Conservation (phyloP, 1,140 invertebrate genomes). For the Panonychus citri region DNA sequence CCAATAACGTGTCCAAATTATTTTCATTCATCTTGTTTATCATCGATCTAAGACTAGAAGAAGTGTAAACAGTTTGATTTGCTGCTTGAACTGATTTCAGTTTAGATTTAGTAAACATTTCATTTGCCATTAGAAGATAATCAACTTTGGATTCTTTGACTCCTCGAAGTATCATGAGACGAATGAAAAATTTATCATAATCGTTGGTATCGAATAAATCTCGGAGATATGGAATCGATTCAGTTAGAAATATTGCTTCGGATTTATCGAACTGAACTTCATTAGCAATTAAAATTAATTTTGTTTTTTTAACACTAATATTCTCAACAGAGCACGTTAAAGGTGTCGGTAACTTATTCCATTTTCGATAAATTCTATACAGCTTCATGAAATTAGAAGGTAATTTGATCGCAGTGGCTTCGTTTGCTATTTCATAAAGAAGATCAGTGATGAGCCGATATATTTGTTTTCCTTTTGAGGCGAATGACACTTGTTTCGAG, state of each 20-base stretch:
- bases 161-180: constrained; percentile 5
- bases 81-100: not conserved
- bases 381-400: constrained; percentile 1
- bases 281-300: constrained; percentile 3
- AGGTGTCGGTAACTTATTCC: not conserved
- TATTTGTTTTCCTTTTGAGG: not conserved
- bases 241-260: constrained; percentile 4
- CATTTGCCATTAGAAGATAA: not conserved
- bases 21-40: not conserved
- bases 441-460: constrained; percentile 1
- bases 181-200: constrained; percentile 4
- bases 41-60: not conserved
- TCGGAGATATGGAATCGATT: not conserved
- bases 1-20: not conserved
- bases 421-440: not conserved
- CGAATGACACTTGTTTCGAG: not conserved
- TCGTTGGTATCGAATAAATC: not conserved
- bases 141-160: constrained; percentile 5
- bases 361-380: constrained; percentile 6
- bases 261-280: constrained; percentile 5
- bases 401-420: not conserved
- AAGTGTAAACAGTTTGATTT: constrained; percentile 5
- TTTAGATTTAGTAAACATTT: not conserved
- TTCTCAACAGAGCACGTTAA: not conserved
- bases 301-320: not conserved